Base-by-base conservation (phyloP, 2,113 vertebrate genomes). In the Atractosteus spatula region DNA sequence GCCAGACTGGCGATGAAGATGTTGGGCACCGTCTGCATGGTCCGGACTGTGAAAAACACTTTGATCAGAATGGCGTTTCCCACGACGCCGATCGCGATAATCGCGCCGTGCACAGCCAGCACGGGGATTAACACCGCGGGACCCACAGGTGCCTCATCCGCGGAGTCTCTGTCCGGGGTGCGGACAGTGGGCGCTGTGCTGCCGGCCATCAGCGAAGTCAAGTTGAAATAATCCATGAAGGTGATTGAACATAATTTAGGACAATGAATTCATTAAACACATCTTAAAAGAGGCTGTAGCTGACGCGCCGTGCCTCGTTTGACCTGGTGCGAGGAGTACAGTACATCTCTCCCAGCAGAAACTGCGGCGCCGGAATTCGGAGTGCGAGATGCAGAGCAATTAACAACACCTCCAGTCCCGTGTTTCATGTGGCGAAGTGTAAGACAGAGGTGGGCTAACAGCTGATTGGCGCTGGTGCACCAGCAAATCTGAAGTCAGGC, bases 1-100 rank as follows among this genome's bases (percentile, higher is more conserved):
- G 92, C 92, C 81, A 94, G 78, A 78, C 92, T 94, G 74, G 92
- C 91, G 81, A 94, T 93, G 79, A 93, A 93, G 81, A 94, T 91
- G 78, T 94, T 94, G 16, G 92, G 92, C 76, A 92, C 90, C 0
- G 91, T 93, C 83, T 93, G 92, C 91, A 93, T 92, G 11, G 92
- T 89, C 81, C 91, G 92, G 47, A 89, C 89, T 86, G 92, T 91
- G 86, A 93, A 91, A 80, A 94, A 93, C 68, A 92, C 90, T 89
- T 92, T 92, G 79, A 94, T 91, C 76, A 94, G 92, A 74, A 90
- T 85, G 74, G 83, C 83, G 81, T 94, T 94, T 86, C 92, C 92
- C 70, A 93, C 85, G 80, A 94, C 87, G 78, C 92, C 92, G 74
- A 94, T 89, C 7, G 91, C 88, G 85, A 94, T 91, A 71, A 93